Evolutionary conservation across 2,797 vertebrate genomes (phyloP).

Genomic region (Notamacropus eugenii): DNA sequence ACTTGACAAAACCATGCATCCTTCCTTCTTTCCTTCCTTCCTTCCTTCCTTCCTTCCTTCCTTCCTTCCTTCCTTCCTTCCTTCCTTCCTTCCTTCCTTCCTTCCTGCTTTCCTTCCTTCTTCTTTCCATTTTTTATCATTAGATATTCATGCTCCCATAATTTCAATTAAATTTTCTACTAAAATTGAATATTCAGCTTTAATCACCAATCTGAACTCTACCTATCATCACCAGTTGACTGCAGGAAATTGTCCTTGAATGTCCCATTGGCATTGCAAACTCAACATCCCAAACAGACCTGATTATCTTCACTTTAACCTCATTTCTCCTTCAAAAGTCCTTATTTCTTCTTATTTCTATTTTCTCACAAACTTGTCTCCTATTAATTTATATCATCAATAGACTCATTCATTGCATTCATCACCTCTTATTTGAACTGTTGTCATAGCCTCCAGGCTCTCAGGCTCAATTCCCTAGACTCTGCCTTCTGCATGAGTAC

Average conservation of each 20-base stretch:
- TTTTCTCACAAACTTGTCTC: not conserved
- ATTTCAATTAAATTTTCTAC: not conserved
- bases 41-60: conserved; percentile 2
- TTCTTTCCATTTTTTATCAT: not conserved
- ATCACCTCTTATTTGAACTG: not conserved
- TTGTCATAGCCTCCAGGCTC: not conserved
- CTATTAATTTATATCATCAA: not conserved
- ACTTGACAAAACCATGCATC: not conserved
- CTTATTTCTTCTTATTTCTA: not conserved
- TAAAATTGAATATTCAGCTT: not conserved
- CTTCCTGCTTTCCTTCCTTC: not conserved
- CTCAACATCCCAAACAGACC: not conserved
- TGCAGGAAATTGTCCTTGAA: not conserved
- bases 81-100: not conserved
- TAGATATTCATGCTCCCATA: not conserved
- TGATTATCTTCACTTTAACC: not conserved
- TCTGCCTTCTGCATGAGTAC: not conserved
- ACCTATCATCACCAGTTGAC: not conserved
- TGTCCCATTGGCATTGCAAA: not conserved
- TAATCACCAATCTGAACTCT: not conserved
- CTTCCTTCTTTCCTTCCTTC: conserved; percentile 18
- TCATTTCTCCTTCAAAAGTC: not conserved
- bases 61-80: not conserved
- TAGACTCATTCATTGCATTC: not conserved
- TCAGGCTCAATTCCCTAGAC: not conserved